Evolutionary conservation across 2,113 vertebrate genomes (phyloP).

Genomic region (Malaclemys terrapin): DNA sequence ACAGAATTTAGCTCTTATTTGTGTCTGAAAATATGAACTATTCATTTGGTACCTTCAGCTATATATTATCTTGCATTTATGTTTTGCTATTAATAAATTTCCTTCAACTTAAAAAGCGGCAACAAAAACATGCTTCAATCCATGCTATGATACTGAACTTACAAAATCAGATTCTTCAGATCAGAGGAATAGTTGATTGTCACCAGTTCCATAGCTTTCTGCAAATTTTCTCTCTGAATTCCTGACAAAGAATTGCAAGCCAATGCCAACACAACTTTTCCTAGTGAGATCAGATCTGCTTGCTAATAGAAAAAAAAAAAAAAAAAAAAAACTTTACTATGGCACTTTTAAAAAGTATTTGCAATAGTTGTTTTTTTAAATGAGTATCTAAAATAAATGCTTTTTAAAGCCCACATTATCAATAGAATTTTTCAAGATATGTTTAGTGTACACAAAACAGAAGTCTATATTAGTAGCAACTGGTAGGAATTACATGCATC

Average conservation of each 20-base stretch:
- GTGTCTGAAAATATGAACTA: background rate
- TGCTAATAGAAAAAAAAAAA: slow-evolving; percentile 83
- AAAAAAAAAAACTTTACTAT: slow-evolving; percentile 65
- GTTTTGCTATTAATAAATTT: background rate
- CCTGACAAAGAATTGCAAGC: slow-evolving; percentile 99
- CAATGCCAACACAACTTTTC: slow-evolving; percentile 98
- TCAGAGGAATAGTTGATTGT: slow-evolving; percentile 99
- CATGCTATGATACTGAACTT: slow-evolving; percentile 70
- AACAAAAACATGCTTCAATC: background rate
- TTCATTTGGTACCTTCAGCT: background rate
- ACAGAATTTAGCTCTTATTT: background rate
- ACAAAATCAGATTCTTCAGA: slow-evolving; percentile 99
- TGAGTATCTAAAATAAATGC: background rate
- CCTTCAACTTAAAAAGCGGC: background rate
- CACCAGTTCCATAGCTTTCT: slow-evolving; percentile 99
- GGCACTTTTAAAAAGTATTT: background rate
- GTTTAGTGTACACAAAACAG: background rate
- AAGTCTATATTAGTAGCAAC: background rate
- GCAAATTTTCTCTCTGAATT: slow-evolving; percentile 98
- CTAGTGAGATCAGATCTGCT: slow-evolving; percentile 98
- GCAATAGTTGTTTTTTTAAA: background rate
- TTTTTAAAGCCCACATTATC: background rate
- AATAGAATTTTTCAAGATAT: background rate
- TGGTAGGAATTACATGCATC: slow-evolving; percentile 5
- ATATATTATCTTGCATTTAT: background rate